A percentile compares a stretch with the other conserved stretches of the same genome.
phyloP scores from a whole-genome alignment of 2,113 vertebrate species.

The Meriones unguiculatus region DNA sequence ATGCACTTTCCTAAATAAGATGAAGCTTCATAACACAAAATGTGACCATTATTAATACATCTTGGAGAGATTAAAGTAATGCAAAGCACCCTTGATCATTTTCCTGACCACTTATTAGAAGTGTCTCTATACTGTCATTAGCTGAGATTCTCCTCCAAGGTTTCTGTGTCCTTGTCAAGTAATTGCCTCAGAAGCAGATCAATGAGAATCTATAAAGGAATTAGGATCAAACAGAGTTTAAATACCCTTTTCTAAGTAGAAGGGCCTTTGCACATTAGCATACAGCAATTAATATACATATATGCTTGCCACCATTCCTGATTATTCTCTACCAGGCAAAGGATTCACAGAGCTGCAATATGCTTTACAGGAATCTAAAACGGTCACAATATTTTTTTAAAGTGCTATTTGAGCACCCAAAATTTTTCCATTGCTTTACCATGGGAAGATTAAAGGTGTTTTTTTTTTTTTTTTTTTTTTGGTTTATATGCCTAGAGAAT shows the following conservation, averaged over 20 bases:
- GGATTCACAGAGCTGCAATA: neutral
- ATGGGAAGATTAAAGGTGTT: slow-evolving; percentile 40
- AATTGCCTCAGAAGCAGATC: slow-evolving; percentile 77
- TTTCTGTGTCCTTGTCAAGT: slow-evolving; percentile 75
- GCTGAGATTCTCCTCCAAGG: slow-evolving; percentile 60
- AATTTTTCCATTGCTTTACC: neutral
- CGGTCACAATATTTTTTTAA: neutral
- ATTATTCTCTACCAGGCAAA: neutral
- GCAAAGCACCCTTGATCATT: slow-evolving; percentile 71
- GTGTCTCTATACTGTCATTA: slow-evolving; percentile 72
- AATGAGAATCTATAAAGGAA: slow-evolving; percentile 79
- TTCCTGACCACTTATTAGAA: slow-evolving; percentile 73
- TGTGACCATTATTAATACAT: slow-evolving; percentile 51
- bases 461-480: neutral
- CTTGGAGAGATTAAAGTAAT: slow-evolving; percentile 65
- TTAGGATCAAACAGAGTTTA: slow-evolving; percentile 72
- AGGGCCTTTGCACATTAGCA: slow-evolving; percentile 63
- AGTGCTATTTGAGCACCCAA: neutral
- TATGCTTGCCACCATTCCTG: neutral
- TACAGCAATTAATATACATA: slow-evolving; percentile 42
- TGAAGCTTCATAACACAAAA: slow-evolving; percentile 61
- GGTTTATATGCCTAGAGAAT: slow-evolving; percentile 36
- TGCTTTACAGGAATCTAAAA: neutral
- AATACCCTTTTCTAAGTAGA: slow-evolving; percentile 56
- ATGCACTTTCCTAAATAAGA: slow-evolving; percentile 46